Percentiles rank a stretch among this genome's conserved stretches.
Conservation (phyloP, 2,113 vertebrate species). For the Lipophrys pholis region DNA sequence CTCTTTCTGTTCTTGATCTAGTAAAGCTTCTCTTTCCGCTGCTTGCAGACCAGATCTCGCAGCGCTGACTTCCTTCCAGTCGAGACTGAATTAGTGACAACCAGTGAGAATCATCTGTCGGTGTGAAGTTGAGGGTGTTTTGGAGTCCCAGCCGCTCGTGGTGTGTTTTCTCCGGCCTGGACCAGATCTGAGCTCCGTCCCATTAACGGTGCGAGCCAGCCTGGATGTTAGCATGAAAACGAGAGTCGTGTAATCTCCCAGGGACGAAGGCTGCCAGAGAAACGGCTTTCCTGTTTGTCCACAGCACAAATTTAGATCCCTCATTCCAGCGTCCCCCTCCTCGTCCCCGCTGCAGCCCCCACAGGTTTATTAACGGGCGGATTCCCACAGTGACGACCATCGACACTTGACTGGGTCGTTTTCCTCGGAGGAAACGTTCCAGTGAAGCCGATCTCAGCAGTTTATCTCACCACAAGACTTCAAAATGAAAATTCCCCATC, state of each 20-base stretch:
- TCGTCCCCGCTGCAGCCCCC: conserved; percentile 40
- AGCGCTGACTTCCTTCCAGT: too few species aligned
- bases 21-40: too few species aligned
- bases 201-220: conserved; percentile 63
- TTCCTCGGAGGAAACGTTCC: too few species aligned
- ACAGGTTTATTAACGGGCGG: conserved; percentile 59
- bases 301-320: conserved; percentile 65
- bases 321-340: conserved; percentile 24
- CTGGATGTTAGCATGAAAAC: conserved; percentile 73
- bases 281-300: conserved; percentile 73
- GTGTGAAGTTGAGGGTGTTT: not conserved
- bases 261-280: conserved; percentile 64
- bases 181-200: conserved; percentile 60
- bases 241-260: conserved; percentile 74
- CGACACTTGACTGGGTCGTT: conserved; percentile 55
- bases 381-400: conserved; percentile 73
- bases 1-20: too few species aligned
- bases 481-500: too few species aligned
- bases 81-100: too few species aligned
- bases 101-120: not conserved
- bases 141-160: conserved; percentile 40
- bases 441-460: too few species aligned
- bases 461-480: too few species aligned
- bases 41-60: too few species aligned
- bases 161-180: conserved; percentile 19